These are phyloP conservation scores for Eupeodes latifasciatus DNA, from an alignment of 2,888 invertebrate genomes.

Conservation along the genomic window DNA sequence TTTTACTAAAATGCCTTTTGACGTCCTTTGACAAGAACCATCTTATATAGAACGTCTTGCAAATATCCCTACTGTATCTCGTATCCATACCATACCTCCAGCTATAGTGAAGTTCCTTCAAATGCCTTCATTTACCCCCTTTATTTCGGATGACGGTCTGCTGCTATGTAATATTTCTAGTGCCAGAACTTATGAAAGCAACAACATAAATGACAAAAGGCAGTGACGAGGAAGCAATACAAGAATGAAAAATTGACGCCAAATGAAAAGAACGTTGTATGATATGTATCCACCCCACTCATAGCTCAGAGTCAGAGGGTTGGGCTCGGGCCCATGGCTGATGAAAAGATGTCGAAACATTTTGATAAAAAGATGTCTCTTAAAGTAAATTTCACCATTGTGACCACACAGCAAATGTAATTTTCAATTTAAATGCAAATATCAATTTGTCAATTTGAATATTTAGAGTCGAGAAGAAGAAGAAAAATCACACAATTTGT, in stretches of 20 bases:
- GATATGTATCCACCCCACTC: slow-evolving; percentile 20
- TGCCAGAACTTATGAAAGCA: slow-evolving; percentile 61
- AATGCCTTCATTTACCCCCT: slow-evolving; percentile 71
- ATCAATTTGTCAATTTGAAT: slow-evolving; percentile 84
- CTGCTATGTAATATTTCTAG: slow-evolving; percentile 39
- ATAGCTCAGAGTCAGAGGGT: background rate
- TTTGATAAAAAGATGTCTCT: slow-evolving; percentile 75
- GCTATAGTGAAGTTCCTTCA: slow-evolving; percentile 38
- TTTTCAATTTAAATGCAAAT: slow-evolving; percentile 85
- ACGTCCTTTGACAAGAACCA: slow-evolving; percentile 44
- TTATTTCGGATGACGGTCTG: slow-evolving; percentile 32
- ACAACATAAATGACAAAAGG: slow-evolving; percentile 62
- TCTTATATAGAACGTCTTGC: slow-evolving; percentile 60
- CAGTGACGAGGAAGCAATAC: slow-evolving; percentile 35
- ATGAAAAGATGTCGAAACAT: slow-evolving; percentile 73
- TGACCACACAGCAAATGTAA: slow-evolving; percentile 84
- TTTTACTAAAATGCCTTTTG: slow-evolving; percentile 58
- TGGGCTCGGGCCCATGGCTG: slow-evolving; percentile 28
- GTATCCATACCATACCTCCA: background rate
- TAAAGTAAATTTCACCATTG: slow-evolving; percentile 84
- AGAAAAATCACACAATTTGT: slow-evolving; percentile 73
- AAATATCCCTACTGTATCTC: slow-evolving; percentile 42
- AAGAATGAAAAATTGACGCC: slow-evolving; percentile 70
- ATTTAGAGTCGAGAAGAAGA: slow-evolving; percentile 61
- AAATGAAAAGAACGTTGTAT: slow-evolving; percentile 21